Base-by-base conservation (phyloP, 2,888 invertebrate genomes). In the Calliopum simillimum region DNA sequence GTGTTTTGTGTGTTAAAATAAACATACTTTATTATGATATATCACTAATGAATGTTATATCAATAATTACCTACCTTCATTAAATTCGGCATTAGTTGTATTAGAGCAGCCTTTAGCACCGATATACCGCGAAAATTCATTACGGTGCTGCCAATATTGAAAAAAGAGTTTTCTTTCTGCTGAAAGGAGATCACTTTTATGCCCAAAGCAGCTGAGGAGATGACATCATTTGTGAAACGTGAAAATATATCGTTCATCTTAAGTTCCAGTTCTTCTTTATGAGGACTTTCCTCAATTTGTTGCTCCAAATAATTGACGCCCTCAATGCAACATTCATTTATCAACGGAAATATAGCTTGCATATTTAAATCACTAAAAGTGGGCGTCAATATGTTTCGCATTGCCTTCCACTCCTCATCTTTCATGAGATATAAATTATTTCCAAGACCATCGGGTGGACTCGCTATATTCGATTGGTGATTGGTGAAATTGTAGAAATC, bases 401-500 rank as follows among this genome's bases (percentile, higher is more conserved):
- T n/a, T n/a, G 87, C 82, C 74, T 82, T 83, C 85, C 85, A 85
- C n/a, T 81, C 80, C 3, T 76, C 73, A 72, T 89, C 88, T 74
- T 84, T 85, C 75, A 89, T 79, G 14, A 84, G 81, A 66, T 88
- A 85, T 1, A 90, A 76, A 72, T 80, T 79, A n/a, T n/a, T n/a
- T n/a, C n/a, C n/a, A 44, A 64, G 33, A 12, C 72, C 63, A 1
- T 61, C 41, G 0, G 88, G 86, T 56, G 89, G 89, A 4, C 76
- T 76, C 3, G 88, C 80, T 1, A 87, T 41, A 11, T 79, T 68
- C 1, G n/a, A n/a, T n/a, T 86, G 84, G 75, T 88, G 88, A 77
- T 89, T 88, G 0, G 87, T 73, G 76, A 89, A 89, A 74, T 87
- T 87, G 56, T 89, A 89, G 49, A 90, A 90, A 73, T 90, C 88